Percentiles rank a stretch among this genome's conserved stretches.
phyloP scores from a whole-genome alignment of 2,797 vertebrate genomes.

The Aplochiton taeniatus region DNA sequence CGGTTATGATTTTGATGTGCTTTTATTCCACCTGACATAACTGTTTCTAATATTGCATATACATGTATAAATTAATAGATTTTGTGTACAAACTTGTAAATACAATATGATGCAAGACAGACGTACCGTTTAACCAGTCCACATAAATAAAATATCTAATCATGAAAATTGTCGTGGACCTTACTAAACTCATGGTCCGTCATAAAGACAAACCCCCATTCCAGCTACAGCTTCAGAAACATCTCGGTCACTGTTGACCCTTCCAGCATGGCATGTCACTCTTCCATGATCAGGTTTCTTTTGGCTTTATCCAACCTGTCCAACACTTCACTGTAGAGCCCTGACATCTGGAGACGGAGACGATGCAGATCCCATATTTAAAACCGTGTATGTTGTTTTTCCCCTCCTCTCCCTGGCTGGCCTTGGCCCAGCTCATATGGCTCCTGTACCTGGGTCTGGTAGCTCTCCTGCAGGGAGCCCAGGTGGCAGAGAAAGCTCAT shows the following conservation, averaged over 20 bases:
- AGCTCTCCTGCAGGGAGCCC: constrained; percentile 83
- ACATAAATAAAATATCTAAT: constrained; percentile 4
- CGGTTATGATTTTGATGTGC: constrained; percentile 76
- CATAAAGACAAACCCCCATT: background rate
- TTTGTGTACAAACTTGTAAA: constrained; percentile 5
- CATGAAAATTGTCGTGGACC: constrained; percentile 12
- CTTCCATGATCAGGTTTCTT: constrained; percentile 62
- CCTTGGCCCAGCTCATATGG: background rate
- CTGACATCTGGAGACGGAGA: constrained; percentile 79
- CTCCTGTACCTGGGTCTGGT: constrained; percentile 81
- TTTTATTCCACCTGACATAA: constrained; percentile 57
- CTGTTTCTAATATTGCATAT: background rate
- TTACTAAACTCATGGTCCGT: background rate
- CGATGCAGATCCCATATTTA: background rate
- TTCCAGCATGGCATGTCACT: constrained; percentile 42
- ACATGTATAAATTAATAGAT: background rate
- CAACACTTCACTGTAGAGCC: constrained; percentile 83
- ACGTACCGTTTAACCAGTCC: constrained; percentile 2
- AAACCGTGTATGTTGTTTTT: background rate
- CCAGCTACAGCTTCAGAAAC: background rate
- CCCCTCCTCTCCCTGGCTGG: background rate
- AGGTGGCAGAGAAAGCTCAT: constrained; percentile 85
- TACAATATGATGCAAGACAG: constrained; percentile 5
- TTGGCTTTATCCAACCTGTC: constrained; percentile 81
- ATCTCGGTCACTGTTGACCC: background rate